These are phyloP conservation scores for Xylocampa areola DNA, from an alignment of 2,888 invertebrate genomes.

Conservation along the genomic window DNA sequence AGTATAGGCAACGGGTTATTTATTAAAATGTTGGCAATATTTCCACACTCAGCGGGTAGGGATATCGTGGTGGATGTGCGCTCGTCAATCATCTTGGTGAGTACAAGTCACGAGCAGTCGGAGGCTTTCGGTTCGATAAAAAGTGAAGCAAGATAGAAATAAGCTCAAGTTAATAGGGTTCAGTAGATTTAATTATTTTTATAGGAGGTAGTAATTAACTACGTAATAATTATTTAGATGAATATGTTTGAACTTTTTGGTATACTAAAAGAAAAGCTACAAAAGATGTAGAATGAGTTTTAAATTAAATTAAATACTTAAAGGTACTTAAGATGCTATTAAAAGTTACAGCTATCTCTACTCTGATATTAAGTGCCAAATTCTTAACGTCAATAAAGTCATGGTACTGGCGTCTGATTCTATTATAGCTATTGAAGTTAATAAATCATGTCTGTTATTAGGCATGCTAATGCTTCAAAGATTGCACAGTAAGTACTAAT, in stretches of 20 bases:
- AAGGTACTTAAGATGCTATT: too few species aligned
- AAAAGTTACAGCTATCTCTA: too few species aligned
- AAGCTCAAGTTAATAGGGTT: conserved; percentile 19
- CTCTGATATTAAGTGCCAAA: too few species aligned
- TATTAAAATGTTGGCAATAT: conserved; percentile 73
- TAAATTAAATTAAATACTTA: too few species aligned
- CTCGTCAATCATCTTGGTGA: conserved; percentile 74
- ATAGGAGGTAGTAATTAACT: too few species aligned
- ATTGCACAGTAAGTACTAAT: conserved; percentile 35
- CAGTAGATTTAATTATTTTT: conserved; percentile 8
- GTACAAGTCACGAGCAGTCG: conserved; percentile 53
- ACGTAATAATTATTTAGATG: too few species aligned
- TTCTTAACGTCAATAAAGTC: too few species aligned
- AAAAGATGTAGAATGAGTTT: too few species aligned
- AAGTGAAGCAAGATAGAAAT: conserved; percentile 16
- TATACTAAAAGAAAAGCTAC: too few species aligned
- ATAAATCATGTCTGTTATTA: conserved; percentile 19
- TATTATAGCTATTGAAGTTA: background rate
- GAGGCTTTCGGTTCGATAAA: conserved; percentile 38
- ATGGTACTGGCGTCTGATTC: too few species aligned
- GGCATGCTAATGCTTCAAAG: conserved; percentile 1
- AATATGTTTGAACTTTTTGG: too few species aligned
- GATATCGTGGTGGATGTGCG: conserved; percentile 59
- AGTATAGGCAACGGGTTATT: conserved; percentile 69
- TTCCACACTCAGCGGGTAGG: conserved; percentile 71